phyloP scores from a whole-genome alignment of 2,888 invertebrate genomes.

The Cryptocheilus praepositus region DNA sequence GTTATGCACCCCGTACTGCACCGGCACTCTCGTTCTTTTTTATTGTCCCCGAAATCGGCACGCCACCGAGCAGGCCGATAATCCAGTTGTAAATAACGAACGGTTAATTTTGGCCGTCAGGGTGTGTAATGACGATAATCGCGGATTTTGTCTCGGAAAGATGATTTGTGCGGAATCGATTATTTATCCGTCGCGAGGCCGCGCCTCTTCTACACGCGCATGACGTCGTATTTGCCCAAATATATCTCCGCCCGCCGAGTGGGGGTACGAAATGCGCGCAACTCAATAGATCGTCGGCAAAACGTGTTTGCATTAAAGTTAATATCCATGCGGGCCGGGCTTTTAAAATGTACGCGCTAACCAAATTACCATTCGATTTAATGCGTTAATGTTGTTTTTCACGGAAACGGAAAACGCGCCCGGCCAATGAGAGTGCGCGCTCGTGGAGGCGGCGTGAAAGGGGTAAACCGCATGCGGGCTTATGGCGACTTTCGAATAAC shows the following conservation, averaged over 20 bases:
- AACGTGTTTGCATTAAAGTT: conserved; percentile 29
- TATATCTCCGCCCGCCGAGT: not conserved
- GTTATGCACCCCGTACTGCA: not conserved
- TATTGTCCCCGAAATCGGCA: conserved; percentile 1
- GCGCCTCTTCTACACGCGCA: too few species aligned
- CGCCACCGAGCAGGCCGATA: conserved; percentile 32
- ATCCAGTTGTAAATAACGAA: conserved; percentile 52
- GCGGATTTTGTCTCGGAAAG: conserved; percentile 38
- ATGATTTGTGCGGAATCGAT: conserved; percentile 51
- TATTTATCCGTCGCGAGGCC: conserved; percentile 38
- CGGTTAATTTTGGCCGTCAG: conserved; percentile 44
- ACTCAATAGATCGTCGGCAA: conserved; percentile 3
- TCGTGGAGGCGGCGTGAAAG: too few species aligned
- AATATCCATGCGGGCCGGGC: conserved; percentile 16
- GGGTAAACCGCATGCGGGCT: too few species aligned
- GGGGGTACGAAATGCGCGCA: not conserved
- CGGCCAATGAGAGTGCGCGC: too few species aligned
- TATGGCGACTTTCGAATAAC: too few species aligned
- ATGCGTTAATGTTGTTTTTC: too few species aligned
- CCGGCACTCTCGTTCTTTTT: not conserved
- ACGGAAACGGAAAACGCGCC: too few species aligned
- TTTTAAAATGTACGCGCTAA: conserved; percentile 11
- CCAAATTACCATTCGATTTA: not conserved
- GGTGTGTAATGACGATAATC: conserved; percentile 51
- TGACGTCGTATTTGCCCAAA: too few species aligned